Evolutionary conservation across 2,113 vertebrate genomes (phyloP).

Genomic region (Indicator indicator): DNA sequence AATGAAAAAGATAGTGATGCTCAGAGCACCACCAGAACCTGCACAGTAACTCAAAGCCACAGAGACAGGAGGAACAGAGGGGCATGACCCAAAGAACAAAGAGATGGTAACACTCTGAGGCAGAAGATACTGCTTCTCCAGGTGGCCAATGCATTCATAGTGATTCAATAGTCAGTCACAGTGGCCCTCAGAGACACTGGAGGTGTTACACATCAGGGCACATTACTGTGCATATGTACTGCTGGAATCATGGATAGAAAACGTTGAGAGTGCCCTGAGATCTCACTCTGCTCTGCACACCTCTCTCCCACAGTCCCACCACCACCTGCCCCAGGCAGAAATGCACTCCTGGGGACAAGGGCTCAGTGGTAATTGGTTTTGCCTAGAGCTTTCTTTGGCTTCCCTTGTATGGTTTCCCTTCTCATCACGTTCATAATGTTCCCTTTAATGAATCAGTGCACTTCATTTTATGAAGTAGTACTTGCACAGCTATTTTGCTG

Average conservation of each 20-base stretch:
- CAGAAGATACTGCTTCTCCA: neutral
- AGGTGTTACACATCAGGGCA: neutral
- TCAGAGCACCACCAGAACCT: neutral
- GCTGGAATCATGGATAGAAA: neutral
- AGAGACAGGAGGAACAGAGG: neutral
- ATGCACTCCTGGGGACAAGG: neutral
- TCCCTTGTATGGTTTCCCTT: neutral
- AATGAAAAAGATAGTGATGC: neutral
- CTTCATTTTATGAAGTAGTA: neutral
- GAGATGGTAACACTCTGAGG: neutral
- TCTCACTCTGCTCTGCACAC: neutral
- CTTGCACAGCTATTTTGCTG: neutral
- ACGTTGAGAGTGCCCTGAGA: neutral
- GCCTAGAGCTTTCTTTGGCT: neutral
- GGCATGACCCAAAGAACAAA: neutral
- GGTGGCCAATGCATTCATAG: accelerated
- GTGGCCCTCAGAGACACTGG: neutral
- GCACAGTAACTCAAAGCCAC: neutral
- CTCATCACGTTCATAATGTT: neutral
- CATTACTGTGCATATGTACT: neutral
- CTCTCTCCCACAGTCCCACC: neutral
- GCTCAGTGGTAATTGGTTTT: neutral
- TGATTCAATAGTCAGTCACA: neutral
- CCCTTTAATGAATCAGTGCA: neutral
- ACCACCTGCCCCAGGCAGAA: neutral